Base-by-base conservation (phyloP, 2,888 invertebrate genomes). In the Heteromurus nitidus region DNA sequence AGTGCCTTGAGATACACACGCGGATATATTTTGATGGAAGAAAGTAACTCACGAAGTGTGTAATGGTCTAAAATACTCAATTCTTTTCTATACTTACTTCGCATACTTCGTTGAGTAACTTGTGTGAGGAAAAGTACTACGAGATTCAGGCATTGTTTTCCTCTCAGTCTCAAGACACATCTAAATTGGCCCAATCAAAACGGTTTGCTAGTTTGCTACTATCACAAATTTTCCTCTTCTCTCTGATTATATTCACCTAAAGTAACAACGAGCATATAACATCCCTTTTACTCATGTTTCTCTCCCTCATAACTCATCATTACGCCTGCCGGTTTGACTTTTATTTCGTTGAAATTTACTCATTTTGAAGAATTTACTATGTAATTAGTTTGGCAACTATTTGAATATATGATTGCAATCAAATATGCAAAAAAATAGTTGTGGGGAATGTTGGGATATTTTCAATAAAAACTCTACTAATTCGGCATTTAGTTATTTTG, bases 331-430 rank as follows among this genome's bases (percentile, higher is more conserved):
- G 64, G 22, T 24, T 64, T 74, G 73, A 74, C 64, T 64, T 74
- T 74, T 74, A 74, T 74, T 64, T 53, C 64, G 16, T 18, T 74
- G 31, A 64, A 74, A 74, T 64, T 74, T 31, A 67, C 42, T 58
- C 42, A 67, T 75, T 75, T 65, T 65, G n/a, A 20, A 28, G n/a
- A 44, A 58, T 60, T 55, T 44, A 67, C 68, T 50, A 44, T 55
- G 28, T 60, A 68, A 76, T 76, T 68, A 76, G 68, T 60, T 68
- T 74, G 74, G 74, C 74, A 76, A 67, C 24, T n/a, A 76, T 76
- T 76, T 76, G 68, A 76, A 68, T 76, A 58, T 68, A 60, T 77
- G 64, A 77, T 77, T 77, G 69, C 77, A 77, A 77, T 77, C 69
- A 77, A 77, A 50, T 60, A 69, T 77, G 69, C 62, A 69, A 77